These are phyloP conservation scores for Idaea straminata DNA, from an alignment of 2,888 invertebrate genomes.

Conservation along the genomic window DNA sequence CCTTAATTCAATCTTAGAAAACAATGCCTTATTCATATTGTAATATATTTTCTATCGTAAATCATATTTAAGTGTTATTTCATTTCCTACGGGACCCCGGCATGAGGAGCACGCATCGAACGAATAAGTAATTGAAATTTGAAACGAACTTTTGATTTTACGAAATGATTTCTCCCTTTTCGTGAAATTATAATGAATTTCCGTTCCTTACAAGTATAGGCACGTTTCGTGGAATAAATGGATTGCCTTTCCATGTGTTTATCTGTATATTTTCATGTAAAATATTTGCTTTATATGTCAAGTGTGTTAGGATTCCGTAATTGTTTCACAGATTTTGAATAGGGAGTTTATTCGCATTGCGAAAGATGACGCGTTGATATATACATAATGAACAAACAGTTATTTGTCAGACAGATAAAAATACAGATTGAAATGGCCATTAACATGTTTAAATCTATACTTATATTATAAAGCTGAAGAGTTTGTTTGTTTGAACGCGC, in stretches of 20 bases:
- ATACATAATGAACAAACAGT: background rate
- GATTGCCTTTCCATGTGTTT: conserved; percentile 42
- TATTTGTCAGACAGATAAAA: background rate
- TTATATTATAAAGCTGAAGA: too few species aligned
- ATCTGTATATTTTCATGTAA: conserved; percentile 37
- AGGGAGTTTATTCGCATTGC: background rate
- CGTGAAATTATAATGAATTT: conserved; percentile 76
- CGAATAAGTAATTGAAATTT: conserved; percentile 79
- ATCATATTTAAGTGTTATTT: conserved; percentile 79
- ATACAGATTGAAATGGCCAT: background rate
- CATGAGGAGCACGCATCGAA: conserved; percentile 73
- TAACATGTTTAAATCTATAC: too few species aligned
- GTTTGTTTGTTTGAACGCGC: too few species aligned
- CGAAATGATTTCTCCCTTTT: conserved; percentile 65
- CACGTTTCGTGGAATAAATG: conserved; percentile 49
- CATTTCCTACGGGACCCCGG: conserved; percentile 71
- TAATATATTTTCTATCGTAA: conserved; percentile 74
- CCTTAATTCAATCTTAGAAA: conserved; percentile 67
- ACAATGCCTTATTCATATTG: conserved; percentile 74
- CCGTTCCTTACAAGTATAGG: conserved; percentile 54
- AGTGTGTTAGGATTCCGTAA: background rate
- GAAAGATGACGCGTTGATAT: background rate
- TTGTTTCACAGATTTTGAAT: background rate
- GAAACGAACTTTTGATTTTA: conserved; percentile 78
- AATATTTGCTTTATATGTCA: conserved; percentile 38